Conservation (phyloP, 2,888 invertebrate species). For the Drosophila borealis region DNA sequence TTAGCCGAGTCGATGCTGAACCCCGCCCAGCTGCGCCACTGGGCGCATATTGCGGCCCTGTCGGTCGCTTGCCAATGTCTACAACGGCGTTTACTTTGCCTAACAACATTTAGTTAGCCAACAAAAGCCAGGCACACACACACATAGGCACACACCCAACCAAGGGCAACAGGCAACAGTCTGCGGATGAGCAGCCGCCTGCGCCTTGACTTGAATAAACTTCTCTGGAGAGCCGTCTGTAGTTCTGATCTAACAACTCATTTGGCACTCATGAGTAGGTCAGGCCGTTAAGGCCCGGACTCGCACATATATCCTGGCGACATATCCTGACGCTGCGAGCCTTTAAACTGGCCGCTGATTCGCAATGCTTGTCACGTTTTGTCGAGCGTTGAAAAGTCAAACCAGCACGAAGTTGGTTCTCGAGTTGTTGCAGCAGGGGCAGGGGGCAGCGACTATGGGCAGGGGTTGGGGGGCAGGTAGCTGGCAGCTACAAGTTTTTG, state of each 20-base stretch:
- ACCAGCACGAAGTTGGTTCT: slow-evolving; percentile 3
- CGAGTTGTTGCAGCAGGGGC: too few species aligned
- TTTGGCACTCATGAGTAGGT: slow-evolving; percentile 79
- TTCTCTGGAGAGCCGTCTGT: slow-evolving; percentile 47
- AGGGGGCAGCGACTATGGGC: neutral
- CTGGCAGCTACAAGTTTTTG: slow-evolving; percentile 67
- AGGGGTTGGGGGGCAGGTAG: neutral
- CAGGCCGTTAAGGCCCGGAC: slow-evolving; percentile 70
- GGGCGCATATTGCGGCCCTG: slow-evolving; percentile 40
- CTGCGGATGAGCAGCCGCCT: slow-evolving; percentile 7
- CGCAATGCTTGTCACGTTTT: slow-evolving; percentile 70
- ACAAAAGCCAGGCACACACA: slow-evolving; percentile 61
- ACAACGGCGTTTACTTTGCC: slow-evolving; percentile 75
- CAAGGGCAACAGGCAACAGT: slow-evolving; percentile 16
- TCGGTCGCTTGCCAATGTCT: slow-evolving; percentile 56
- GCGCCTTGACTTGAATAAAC: slow-evolving; percentile 15
- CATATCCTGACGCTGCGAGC: slow-evolving; percentile 64
- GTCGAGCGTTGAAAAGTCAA: slow-evolving; percentile 72
- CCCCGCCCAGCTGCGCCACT: slow-evolving; percentile 38
- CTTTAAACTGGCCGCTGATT: slow-evolving; percentile 66
- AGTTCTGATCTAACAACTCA: slow-evolving; percentile 68
- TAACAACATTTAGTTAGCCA: slow-evolving; percentile 80
- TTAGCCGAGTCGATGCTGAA: neutral
- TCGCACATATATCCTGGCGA: slow-evolving; percentile 45
- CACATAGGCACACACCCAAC: neutral